Base-by-base conservation (phyloP, 2,113 vertebrate species). In the Oryzias curvinotus region DNA sequence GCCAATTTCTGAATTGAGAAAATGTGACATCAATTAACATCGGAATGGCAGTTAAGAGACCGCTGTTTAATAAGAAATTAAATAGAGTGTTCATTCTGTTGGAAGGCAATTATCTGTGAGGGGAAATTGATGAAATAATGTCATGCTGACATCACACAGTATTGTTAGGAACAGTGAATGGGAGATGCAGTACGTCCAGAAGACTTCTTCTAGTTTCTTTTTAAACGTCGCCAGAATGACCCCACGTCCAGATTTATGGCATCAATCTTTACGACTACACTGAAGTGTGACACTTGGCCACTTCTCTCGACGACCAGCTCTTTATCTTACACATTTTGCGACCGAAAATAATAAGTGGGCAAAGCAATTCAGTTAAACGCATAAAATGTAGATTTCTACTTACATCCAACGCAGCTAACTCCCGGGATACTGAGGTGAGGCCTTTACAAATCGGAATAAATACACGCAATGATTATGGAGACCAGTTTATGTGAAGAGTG, bases 1-100 rank as follows among this genome's bases (percentile, higher is more conserved):
- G 68, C 53, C 42, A 72, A 80, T 77, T 43, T 74, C 76, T 45
- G 54, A 36, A 2, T 57, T 57, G 78, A 30, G 47, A 72, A 64
- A 65, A 81, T 81, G 60, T 83, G 86, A 86, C 84, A 85, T 57
- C 70, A 73, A 84, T 85, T 85, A 82, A 81, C 60, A 73, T 66
- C 57, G 56, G 42, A 73, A 64, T 80, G 67, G 49, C 65, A 68
- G 80, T 80, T 68, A 41, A 61, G 60, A 58, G 61, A 61, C 68
- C 19, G 28, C n/a, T 55, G 68, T 64, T 63, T 74, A 81, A 83
- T 80, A 65, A 75, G 66, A 62, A 62, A 79, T 57, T 51, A 64
- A 79, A 80, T 63, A 65, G 70, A 77, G 64, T 62, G 63, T 63
- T 67, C 68, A 65, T 45, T 72, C 66, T 70, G 57, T 54, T 66